A percentile compares a stretch with the other conserved stretches of the same genome.
These are phyloP conservation scores for Armadillidium nasatum DNA, from an alignment of 1,140 invertebrate species.

Conservation along the genomic window DNA sequence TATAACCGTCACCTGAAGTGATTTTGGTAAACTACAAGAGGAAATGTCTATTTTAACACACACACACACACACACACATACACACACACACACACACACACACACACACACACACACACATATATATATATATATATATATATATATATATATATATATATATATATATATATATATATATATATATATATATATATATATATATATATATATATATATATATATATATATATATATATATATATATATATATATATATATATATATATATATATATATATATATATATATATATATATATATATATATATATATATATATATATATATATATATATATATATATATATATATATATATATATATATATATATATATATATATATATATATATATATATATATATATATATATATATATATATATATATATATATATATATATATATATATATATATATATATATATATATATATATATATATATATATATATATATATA, in stretches of 20 bases:
- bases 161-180: conserved; percentile 22
- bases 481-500: neutral
- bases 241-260: conserved; percentile 12
- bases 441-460: conserved; percentile 28
- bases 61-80: too few relatives aligned
- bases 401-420: neutral
- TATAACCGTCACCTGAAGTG: too few relatives aligned
- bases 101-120: neutral
- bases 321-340: conserved; percentile 28
- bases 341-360: conserved; percentile 28
- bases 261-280: conserved; percentile 16
- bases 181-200: conserved; percentile 23
- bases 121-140: conserved; percentile 24
- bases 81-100: too few relatives aligned
- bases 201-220: conserved; percentile 21
- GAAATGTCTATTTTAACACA: too few relatives aligned
- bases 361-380: conserved; percentile 11
- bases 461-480: conserved; percentile 11
- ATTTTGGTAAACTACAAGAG: too few relatives aligned
- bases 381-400: neutral
- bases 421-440: conserved; percentile 28
- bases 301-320: conserved; percentile 24
- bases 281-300: conserved; percentile 28
- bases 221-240: conserved; percentile 22
- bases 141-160: conserved; percentile 17